A percentile compares a stretch with the other conserved stretches of the same genome.
phyloP scores from a whole-genome alignment of 2,113 vertebrate genomes.

The Motacilla alba region DNA sequence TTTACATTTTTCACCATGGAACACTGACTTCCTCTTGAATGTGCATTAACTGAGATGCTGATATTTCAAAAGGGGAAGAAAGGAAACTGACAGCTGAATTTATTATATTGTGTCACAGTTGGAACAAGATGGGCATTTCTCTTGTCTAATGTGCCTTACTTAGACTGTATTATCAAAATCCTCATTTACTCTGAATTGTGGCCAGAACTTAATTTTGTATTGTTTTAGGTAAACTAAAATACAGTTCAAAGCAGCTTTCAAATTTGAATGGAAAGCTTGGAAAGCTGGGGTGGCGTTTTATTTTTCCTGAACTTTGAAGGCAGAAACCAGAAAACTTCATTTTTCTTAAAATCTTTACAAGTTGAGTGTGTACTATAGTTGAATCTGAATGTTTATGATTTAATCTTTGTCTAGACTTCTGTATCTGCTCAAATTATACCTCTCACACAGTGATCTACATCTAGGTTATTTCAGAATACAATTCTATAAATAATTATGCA shows the following conservation, averaged over 20 bases:
- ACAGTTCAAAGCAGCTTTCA: background rate
- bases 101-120: background rate
- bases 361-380: background rate
- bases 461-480: background rate
- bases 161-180: background rate
- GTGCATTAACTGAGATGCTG: background rate
- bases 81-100: background rate
- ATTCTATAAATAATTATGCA: background rate
- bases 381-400: background rate
- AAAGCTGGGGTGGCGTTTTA: background rate
- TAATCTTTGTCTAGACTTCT: background rate
- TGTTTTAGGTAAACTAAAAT: background rate
- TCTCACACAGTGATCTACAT: background rate
- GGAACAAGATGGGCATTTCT: background rate
- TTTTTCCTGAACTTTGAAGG: background rate
- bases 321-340: background rate
- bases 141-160: background rate
- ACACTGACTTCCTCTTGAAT: background rate
- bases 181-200: background rate
- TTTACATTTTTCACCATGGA: background rate
- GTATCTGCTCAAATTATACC: background rate
- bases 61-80: background rate
- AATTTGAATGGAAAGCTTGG: background rate
- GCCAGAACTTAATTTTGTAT: background rate
- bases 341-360: background rate